Conservation (phyloP, 2,797 vertebrate species). For the Gobionotothen gibberifrons region DNA sequence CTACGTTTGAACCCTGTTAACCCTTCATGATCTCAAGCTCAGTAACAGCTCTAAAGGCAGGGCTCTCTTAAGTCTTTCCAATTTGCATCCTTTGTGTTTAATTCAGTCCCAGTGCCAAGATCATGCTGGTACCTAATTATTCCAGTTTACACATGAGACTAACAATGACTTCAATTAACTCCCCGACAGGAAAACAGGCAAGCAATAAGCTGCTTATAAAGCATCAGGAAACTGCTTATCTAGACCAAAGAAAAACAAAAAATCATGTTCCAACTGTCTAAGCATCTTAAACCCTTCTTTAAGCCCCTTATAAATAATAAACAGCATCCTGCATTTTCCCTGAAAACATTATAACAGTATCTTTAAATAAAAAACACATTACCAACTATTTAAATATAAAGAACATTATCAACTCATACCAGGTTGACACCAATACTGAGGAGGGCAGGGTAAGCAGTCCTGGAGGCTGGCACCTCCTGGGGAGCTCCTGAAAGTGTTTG, state of each 20-base stretch:
- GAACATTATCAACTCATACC: constrained; percentile 75
- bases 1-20: background rate
- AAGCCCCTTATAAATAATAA: too few relatives aligned
- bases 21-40: background rate
- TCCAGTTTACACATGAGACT: constrained; percentile 11
- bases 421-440: constrained; percentile 89
- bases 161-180: background rate
- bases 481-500: constrained; percentile 82
- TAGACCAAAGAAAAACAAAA: background rate
- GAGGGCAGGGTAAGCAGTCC: constrained; percentile 89
- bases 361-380: constrained; percentile 9
- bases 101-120: background rate
- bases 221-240: constrained; percentile 2
- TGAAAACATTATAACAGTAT: background rate
- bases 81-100: constrained; percentile 13
- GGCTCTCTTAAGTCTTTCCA: background rate
- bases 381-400: background rate
- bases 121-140: background rate
- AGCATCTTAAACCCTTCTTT: too few relatives aligned
- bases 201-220: background rate
- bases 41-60: constrained; percentile 8
- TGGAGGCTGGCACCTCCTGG: constrained; percentile 82
- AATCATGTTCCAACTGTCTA: too few relatives aligned
- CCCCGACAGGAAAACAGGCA: background rate
- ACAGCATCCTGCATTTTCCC: background rate